phyloP scores from a whole-genome alignment of 2,113 vertebrate species.

The Marmota monax region DNA sequence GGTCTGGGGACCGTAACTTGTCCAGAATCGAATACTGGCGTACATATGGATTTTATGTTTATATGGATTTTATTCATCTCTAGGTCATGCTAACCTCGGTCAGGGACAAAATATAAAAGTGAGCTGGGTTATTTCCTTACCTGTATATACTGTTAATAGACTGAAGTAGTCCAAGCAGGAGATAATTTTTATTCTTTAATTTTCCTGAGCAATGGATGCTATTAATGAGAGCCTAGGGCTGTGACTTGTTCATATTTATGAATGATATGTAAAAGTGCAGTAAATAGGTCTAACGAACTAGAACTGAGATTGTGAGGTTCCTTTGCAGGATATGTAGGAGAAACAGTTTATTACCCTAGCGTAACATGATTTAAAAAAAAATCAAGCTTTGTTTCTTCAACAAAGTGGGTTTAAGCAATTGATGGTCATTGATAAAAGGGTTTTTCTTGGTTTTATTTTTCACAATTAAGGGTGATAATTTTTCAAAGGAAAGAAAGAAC shows the following conservation, averaged over 20 bases:
- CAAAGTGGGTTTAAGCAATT: conserved; percentile 41
- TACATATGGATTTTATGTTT: conserved; percentile 20
- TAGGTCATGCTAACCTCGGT: neutral
- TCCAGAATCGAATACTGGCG: neutral
- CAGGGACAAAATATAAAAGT: neutral
- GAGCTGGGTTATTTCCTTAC: neutral
- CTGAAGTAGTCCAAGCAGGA: neutral
- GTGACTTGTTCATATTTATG: conserved; percentile 44
- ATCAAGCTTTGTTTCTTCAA: conserved; percentile 30
- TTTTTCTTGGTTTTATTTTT: neutral
- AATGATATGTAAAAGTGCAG: conserved; percentile 43
- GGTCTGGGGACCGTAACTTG: conserved; percentile 1
- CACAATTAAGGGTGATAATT: conserved; percentile 34
- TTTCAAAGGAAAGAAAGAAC: conserved; percentile 65
- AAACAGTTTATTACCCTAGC: conserved; percentile 11
- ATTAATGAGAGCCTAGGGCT: neutral
- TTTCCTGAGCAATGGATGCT: conserved; percentile 27
- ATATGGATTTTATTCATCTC: conserved; percentile 22
- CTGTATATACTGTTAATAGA: neutral
- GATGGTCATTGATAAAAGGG: neutral
- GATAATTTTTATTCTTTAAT: conserved; percentile 50
- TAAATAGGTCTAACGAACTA: neutral
- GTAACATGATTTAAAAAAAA: neutral
- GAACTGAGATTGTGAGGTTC: conserved; percentile 33
- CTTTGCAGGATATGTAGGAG: conserved; percentile 12